phyloP scores from a whole-genome alignment of 2,797 vertebrate genomes.

The Melanogrammus aeglefinus region DNA sequence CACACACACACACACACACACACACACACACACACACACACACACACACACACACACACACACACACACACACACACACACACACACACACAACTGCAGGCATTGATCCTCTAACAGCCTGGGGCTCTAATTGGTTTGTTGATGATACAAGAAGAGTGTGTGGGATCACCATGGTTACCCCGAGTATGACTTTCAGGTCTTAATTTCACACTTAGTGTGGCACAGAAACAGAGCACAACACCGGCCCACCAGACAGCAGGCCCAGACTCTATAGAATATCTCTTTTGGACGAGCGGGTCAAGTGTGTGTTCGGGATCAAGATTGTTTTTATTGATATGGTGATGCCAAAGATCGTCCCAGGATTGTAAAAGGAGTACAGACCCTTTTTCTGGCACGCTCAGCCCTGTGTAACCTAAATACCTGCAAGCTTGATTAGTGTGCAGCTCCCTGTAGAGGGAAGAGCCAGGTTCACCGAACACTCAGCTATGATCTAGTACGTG shows the following conservation, averaged over 20 bases:
- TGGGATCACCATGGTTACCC: slow-evolving; percentile 56
- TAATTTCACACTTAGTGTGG: slow-evolving; percentile 72
- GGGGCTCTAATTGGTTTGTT: slow-evolving; percentile 73
- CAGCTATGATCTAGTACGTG: slow-evolving; percentile 68
- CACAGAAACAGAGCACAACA: slow-evolving; percentile 59
- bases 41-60: slow-evolving; percentile 7
- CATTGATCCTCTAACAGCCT: slow-evolving; percentile 70
- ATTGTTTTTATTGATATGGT: slow-evolving; percentile 40
- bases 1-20: slow-evolving; percentile 28
- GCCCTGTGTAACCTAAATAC: slow-evolving; percentile 56
- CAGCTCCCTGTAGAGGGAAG: slow-evolving; percentile 57
- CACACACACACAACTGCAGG: slow-evolving; percentile 43
- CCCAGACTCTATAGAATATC: slow-evolving; percentile 24
- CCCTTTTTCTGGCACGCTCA: slow-evolving; percentile 36
- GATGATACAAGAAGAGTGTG: slow-evolving; percentile 66
- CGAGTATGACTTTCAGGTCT: slow-evolving; percentile 61
- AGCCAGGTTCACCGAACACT: slow-evolving; percentile 11
- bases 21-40: too few relatives aligned
- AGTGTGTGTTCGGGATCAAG: too few relatives aligned
- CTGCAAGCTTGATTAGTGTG: slow-evolving; percentile 65
- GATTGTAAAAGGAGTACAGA: slow-evolving; percentile 22
- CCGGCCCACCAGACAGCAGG: background rate
- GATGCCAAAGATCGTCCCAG: slow-evolving; percentile 31
- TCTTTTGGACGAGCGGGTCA: too few relatives aligned
- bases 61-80: slow-evolving; percentile 22